phyloP scores from a whole-genome alignment of 1,140 invertebrate genomes.

The Dermatophagoides farinae region DNA sequence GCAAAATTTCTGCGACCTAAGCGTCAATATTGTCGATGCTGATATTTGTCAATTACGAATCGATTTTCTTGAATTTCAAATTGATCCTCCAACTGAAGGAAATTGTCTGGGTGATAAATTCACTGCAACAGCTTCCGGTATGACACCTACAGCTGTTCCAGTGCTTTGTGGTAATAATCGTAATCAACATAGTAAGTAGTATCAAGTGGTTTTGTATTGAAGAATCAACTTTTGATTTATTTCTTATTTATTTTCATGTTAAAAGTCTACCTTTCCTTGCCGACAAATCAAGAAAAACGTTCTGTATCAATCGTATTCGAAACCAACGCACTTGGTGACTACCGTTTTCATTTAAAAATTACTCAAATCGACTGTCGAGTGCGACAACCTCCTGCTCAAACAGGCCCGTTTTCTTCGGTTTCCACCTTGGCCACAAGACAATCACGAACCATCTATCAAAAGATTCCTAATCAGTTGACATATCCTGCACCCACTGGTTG shows the following conservation, averaged over 20 bases:
- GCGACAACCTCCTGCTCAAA: background rate
- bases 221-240: background rate
- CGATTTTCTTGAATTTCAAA: constrained; percentile 32
- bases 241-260: background rate
- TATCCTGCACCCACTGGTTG: constrained; percentile 37
- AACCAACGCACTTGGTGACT: constrained; percentile 13
- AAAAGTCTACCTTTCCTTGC: constrained; percentile 13
- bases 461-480: constrained; percentile 6
- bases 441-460: background rate
- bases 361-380: constrained; percentile 16
- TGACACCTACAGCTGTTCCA: constrained; percentile 35
- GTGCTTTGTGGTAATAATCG: constrained; percentile 53
- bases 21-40: constrained; percentile 35
- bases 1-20: constrained; percentile 34
- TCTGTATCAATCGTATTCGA: constrained; percentile 13
- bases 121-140: constrained; percentile 30
- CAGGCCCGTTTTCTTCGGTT: background rate
- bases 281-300: constrained; percentile 3
- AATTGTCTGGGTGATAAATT: constrained; percentile 44
- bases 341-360: constrained; percentile 15
- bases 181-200: constrained; percentile 51
- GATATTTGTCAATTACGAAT: constrained; percentile 41
- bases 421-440: background rate
- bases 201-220: background rate
- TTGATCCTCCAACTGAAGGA: constrained; percentile 40